Base-by-base conservation (phyloP, 2,113 vertebrate species). In the Sorex araneus region DNA sequence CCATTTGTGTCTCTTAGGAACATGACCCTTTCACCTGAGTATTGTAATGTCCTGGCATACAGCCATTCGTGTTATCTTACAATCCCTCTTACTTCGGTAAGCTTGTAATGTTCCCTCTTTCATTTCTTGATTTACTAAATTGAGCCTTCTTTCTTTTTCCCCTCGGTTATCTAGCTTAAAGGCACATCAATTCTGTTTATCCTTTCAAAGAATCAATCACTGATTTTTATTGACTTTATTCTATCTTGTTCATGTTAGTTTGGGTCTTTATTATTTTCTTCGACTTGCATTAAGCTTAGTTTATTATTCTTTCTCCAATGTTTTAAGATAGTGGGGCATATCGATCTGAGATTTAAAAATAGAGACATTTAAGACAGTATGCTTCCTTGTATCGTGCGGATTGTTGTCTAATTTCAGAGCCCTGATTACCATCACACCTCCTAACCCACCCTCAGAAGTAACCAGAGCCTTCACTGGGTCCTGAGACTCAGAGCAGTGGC, bases 1-100 rank as follows among this genome's bases (percentile, higher is more conserved):
- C 19, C 50, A 21, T 70, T 71, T 88, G 50, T 87, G 6, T 50
- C 91, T 91, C 92, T 32, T 45, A 63, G 73, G 50, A 74, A 81
- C 63, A 71, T 50, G 18, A n/a, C 27, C 25, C 21, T 76, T 81
- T 87, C 36, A 80, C n/a, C 13, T 32, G 36, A 45, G 21, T 81
- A 90, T 67, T 81, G 30, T 84, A 64, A 54, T 76, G 76, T 50
- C 54, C 67, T 57, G 45, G 40, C 67, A 27, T 71, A 15, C 1
- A 36, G 73, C 13, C 70, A 30, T 32, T 73, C 23, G 64, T 27
- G 19, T 78, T 78, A 16, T 19, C 18, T 43, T 64, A 57, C 10
- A 45, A 69, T 32, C 8, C 43, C 34, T 80, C 47, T 73, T 45
- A n/a, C 89, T 54, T 83, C 23, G 84, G 9, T 75, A n/a, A 86